These are phyloP conservation scores for Mastomys coucha DNA, from an alignment of 2,113 vertebrate species.

Conservation along the genomic window DNA sequence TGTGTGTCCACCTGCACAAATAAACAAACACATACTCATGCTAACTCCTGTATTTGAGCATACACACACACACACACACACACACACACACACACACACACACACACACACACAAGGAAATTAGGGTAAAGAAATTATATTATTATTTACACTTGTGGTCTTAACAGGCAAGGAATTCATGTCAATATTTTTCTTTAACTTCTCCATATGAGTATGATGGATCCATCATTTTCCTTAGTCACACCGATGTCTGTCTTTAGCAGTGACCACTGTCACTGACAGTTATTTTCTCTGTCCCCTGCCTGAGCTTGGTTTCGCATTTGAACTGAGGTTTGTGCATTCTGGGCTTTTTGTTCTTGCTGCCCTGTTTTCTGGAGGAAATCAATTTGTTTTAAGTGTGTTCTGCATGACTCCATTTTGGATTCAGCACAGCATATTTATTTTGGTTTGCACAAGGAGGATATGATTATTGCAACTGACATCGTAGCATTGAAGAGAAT, in stretches of 20 bases:
- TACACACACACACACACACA: neutral
- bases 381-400: neutral
- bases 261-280: fast-evolving
- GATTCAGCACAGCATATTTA: neutral
- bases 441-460: neutral
- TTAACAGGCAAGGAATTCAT: neutral
- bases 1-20: neutral
- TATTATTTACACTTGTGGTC: neutral
- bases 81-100: no score
- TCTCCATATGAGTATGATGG: neutral
- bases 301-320: neutral
- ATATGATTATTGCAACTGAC: constrained; percentile 2
- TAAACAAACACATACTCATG: neutral
- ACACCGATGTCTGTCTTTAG: neutral
- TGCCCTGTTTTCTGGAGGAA: neutral
- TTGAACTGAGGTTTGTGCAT: neutral
- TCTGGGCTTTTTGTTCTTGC: neutral
- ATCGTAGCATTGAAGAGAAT: neutral
- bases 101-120: neutral
- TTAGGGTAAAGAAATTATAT: constrained; percentile 12
- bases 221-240: neutral
- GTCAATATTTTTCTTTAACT: neutral
- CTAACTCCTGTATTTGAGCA: neutral
- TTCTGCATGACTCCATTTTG: constrained; percentile 26
- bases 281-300: neutral